These are phyloP conservation scores for Drosophila ercepeae DNA, from an alignment of 1,140 invertebrate species.

Conservation along the genomic window DNA sequence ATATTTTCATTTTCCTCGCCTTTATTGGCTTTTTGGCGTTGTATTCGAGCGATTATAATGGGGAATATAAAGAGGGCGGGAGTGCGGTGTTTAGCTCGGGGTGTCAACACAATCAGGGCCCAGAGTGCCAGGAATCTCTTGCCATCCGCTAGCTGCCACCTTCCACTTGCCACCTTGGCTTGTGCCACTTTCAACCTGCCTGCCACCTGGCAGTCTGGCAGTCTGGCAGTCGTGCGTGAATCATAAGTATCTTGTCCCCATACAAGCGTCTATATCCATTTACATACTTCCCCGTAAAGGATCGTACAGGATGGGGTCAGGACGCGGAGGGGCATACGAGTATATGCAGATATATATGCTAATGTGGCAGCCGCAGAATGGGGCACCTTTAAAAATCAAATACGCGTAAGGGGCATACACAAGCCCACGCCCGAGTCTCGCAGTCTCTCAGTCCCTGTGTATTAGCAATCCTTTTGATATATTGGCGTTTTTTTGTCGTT, in stretches of 20 bases:
- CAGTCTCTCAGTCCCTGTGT: too few species aligned
- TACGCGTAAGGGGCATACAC: constrained; percentile 24
- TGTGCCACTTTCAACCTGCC: constrained; percentile 7
- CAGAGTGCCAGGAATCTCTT: neutral
- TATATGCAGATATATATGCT: constrained; percentile 34
- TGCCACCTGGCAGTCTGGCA: too few species aligned
- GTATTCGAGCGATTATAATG: constrained; percentile 38
- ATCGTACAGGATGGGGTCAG: neutral
- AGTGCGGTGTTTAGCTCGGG: constrained; percentile 3
- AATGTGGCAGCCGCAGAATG: constrained; percentile 14
- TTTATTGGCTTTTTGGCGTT: constrained; percentile 39
- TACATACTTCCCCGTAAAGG: neutral
- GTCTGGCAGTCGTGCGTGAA: constrained; percentile 34
- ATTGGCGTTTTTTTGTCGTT: constrained; percentile 68
- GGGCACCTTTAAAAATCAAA: constrained; percentile 61
- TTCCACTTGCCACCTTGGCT: neutral
- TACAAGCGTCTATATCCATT: constrained; percentile 16
- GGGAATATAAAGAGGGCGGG: neutral
- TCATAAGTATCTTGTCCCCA: constrained; percentile 40
- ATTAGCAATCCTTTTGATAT: constrained; percentile 75
- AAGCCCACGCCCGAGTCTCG: neutral
- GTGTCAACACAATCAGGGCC: constrained; percentile 40
- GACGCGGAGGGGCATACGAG: neutral
- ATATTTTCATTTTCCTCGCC: constrained; percentile 32
- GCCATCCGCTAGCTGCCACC: neutral